A percentile compares a stretch with the other conserved stretches of the same genome.
Conservation (phyloP, 1,140 invertebrate species). For the Calliopsis andreniformis region DNA sequence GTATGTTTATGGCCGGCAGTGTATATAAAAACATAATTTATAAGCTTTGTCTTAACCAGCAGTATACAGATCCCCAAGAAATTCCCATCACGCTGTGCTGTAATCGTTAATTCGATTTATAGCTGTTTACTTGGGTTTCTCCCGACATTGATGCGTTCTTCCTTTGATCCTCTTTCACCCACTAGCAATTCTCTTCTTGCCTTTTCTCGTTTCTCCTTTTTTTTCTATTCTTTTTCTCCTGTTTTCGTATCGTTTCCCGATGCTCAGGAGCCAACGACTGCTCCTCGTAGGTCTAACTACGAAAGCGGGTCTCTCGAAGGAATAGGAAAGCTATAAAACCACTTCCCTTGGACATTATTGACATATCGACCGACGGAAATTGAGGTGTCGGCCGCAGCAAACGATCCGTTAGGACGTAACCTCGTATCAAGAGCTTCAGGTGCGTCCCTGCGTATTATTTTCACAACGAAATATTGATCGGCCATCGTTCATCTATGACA, state of each 20-base stretch:
- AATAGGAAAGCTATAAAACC: conserved; percentile 51
- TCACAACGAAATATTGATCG: conserved; percentile 40
- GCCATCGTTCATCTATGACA: conserved; percentile 35
- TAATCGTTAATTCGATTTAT: conserved; percentile 69
- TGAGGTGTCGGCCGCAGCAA: conserved; percentile 50
- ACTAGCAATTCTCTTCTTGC: neutral
- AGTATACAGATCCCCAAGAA: conserved; percentile 15
- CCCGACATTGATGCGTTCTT: conserved; percentile 32
- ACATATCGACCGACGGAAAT: conserved; percentile 58
- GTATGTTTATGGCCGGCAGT: no score
- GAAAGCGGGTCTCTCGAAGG: conserved; percentile 20
- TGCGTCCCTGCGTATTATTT: conserved; percentile 39
- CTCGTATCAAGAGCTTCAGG: conserved; percentile 36
- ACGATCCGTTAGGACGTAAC: conserved; percentile 40
- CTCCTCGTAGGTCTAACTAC: neutral
- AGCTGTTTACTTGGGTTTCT: conserved; percentile 34
- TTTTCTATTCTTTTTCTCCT: conserved; percentile 1
- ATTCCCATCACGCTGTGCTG: conserved; percentile 39
- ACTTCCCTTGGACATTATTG: conserved; percentile 53
- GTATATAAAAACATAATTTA: no score
- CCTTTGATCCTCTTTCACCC: conserved; percentile 3
- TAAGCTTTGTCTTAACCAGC: no score
- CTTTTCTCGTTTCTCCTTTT: neutral
- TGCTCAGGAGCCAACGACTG: neutral
- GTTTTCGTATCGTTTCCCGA: neutral